These are phyloP conservation scores for Aspidoscelis tigris DNA, from an alignment of 2,113 vertebrate species.

Conservation along the genomic window DNA sequence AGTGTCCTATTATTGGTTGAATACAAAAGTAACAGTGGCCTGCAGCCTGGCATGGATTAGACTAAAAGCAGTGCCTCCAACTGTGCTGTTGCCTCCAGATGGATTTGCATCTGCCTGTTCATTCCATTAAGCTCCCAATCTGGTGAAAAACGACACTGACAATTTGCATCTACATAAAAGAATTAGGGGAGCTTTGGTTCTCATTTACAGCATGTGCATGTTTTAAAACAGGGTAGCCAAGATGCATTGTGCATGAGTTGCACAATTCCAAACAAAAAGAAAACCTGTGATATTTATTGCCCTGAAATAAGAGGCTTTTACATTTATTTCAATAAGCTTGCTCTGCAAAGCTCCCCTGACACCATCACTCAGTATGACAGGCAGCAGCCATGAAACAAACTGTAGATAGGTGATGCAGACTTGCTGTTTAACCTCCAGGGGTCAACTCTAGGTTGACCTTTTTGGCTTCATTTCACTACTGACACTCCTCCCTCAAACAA, in stretches of 20 bases:
- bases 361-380: not conserved
- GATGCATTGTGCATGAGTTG: constrained; percentile 49
- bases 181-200: constrained; percentile 57
- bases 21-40: constrained; percentile 46
- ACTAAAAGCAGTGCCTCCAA: constrained; percentile 31
- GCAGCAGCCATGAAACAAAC: not conserved
- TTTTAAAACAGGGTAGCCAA: constrained; percentile 55
- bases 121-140: constrained; percentile 58
- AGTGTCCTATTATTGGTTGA: constrained; percentile 8
- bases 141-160: constrained; percentile 61
- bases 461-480: constrained; percentile 12
- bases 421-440: not conserved
- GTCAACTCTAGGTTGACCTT: not conserved
- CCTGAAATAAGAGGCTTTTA: not conserved
- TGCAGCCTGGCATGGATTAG: constrained; percentile 45
- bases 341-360: not conserved
- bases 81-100: constrained; percentile 39
- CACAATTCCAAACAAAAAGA: constrained; percentile 54
- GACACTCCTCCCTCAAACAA: not conserved
- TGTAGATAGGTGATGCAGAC: not conserved
- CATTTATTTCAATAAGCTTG: not conserved
- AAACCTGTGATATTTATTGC: too few species aligned
- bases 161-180: constrained; percentile 73
- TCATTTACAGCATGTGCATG: constrained; percentile 53
- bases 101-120: constrained; percentile 54